Conservation (phyloP, 2,888 invertebrate species). For the Platycnemis pennipes region DNA sequence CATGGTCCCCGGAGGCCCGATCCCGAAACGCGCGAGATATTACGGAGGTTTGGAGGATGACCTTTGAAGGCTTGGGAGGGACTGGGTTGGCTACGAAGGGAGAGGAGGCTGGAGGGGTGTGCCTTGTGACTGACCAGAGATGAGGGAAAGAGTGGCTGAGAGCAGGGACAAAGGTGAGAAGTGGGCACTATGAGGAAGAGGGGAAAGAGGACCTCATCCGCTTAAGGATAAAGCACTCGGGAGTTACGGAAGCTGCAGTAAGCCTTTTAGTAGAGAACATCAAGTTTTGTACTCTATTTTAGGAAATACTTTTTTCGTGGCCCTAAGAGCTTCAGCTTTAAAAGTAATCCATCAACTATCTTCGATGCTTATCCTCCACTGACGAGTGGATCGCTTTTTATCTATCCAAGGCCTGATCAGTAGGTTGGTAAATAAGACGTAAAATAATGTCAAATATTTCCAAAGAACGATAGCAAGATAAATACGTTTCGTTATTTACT, state of each 20-base stretch:
- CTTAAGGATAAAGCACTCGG: not conserved
- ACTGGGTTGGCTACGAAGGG: not conserved
- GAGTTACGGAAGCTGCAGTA: not conserved
- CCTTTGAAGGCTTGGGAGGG: not conserved
- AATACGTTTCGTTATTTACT: too few species aligned
- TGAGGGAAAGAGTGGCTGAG: not conserved
- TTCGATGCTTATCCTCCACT: too few species aligned
- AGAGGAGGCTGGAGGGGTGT: not conserved
- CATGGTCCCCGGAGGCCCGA: not conserved
- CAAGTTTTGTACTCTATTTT: not conserved
- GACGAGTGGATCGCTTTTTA: too few species aligned
- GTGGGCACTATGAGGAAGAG: not conserved
- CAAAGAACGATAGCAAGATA: too few species aligned
- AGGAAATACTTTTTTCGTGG: not conserved
- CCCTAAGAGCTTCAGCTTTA: too few species aligned
- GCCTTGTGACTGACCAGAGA: not conserved
- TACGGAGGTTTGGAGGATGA: constrained; percentile 10
- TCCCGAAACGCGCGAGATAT: constrained; percentile 35
- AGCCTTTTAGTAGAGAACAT: not conserved
- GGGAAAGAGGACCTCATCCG: not conserved
- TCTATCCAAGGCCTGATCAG: too few species aligned
- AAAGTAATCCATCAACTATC: too few species aligned
- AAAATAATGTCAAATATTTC: too few species aligned
- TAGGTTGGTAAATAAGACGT: too few species aligned
- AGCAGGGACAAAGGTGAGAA: not conserved